Conservation (phyloP, 2,797 vertebrate species). For the Lagorchestes hirsutus region DNA sequence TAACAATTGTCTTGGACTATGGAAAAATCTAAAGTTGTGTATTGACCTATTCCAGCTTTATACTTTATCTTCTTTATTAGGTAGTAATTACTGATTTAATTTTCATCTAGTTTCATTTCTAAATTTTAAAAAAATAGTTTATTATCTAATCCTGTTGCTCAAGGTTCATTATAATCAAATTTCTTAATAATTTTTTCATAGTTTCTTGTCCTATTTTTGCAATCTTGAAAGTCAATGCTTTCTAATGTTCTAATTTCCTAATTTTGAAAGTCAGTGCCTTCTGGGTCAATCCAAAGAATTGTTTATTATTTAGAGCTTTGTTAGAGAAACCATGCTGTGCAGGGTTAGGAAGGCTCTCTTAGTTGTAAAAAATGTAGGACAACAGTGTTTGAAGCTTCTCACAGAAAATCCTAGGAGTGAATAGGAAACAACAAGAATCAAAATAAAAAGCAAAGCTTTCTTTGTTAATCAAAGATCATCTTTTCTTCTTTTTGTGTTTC, state of each 20-base stretch:
- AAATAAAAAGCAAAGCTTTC: constrained; percentile 14
- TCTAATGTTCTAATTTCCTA: neutral
- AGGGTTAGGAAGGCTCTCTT: constrained; percentile 35
- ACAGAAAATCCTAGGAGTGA: constrained; percentile 2
- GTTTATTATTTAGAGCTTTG: constrained; percentile 54
- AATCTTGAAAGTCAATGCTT: constrained; percentile 69
- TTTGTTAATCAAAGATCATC: neutral
- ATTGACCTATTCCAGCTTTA: constrained; percentile 65
- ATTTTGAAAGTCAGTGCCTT: constrained; percentile 80
- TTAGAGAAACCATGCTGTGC: constrained; percentile 57
- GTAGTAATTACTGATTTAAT: constrained; percentile 66
- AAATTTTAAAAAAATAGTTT: constrained; percentile 45
- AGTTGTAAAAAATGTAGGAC: constrained; percentile 67
- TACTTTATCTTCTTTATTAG: constrained; percentile 62
- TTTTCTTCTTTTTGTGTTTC: neutral
- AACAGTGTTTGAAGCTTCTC: constrained; percentile 38
- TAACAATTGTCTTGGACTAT: constrained; percentile 41
- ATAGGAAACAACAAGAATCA: constrained; percentile 41
- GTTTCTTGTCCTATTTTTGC: constrained; percentile 62
- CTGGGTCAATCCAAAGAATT: constrained; percentile 72
- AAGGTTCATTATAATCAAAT: constrained; percentile 80
- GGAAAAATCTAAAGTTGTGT: constrained; percentile 26
- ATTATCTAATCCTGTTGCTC: constrained; percentile 70
- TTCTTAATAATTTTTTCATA: constrained; percentile 80
- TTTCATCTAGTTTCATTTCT: constrained; percentile 45